Base-by-base conservation (phyloP, 2,113 vertebrate species). In the Microcebus tavaratra region DNA sequence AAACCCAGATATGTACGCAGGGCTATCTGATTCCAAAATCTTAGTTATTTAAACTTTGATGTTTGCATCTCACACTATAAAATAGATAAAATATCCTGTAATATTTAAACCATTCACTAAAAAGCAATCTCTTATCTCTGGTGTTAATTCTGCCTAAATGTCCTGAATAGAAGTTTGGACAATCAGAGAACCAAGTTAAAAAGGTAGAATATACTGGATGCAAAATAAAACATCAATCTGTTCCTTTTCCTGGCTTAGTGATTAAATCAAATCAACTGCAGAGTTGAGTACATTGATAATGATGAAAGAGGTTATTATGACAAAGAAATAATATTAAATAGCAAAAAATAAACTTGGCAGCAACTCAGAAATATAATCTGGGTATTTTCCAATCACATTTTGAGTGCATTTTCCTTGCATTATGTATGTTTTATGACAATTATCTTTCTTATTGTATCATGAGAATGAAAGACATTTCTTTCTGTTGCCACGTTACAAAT, bases 341-440 rank as follows among this genome's bases (percentile, higher is more conserved):
- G 75, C 45, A 91, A 91, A 96, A 96, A 78, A 53, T 72, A 31
- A 93, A 91, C 91, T 89, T 94, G 75, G 83, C 59, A 59, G 81
- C 63, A 73, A 78, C 10, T 76, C 48, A 61, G 65, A 88, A 20
- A 85, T 53, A 92, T 31, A 91, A 93, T 81, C 55, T 91, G 13
- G 55, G 14, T 59, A 36, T 61, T 95, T 90, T 50, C 34, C 34
- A 93, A 93, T 88, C 79, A 86, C 61, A 83, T 85, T 75, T 80
- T 70, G 45, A 83, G 36, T 53, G 57, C 1, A 83, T 79, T 96
- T 88, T 80, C 61, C 59, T 92, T 88, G 25, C 31, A 87, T 63
- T 96, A 86, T 61, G 39, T 59, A 61, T 88, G 34, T 92, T 75
- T 96, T 91, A 29, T 89, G 88, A 95, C 72, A 96, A 91, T 95